These are phyloP conservation scores for Ommatoiulus sabulosus DNA, from an alignment of 2,888 invertebrate genomes.

Conservation along the genomic window DNA sequence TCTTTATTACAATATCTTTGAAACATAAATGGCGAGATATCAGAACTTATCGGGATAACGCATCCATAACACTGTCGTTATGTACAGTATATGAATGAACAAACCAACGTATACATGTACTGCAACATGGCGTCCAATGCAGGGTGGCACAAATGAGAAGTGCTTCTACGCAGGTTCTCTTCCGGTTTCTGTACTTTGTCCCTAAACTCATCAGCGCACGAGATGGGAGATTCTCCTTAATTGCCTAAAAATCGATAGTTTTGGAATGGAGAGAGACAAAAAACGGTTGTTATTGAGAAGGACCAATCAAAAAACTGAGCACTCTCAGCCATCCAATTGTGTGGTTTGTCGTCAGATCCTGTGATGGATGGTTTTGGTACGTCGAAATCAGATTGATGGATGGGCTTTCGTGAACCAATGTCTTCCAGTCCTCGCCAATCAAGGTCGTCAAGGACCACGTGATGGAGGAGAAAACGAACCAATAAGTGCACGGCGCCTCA, in stretches of 20 bases:
- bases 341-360: conserved; percentile 43
- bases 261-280: conserved; percentile 35
- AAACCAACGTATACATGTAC: no score
- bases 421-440: conserved; percentile 44
- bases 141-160: not conserved
- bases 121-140: not conserved
- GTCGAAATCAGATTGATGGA: conserved; percentile 47
- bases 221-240: not conserved
- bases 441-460: conserved; percentile 38
- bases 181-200: not conserved
- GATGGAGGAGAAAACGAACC: conserved; percentile 19
- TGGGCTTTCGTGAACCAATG: conserved; percentile 38
- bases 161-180: not conserved
- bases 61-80: no score
- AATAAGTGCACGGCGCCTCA: conserved; percentile 1
- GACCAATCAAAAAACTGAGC: conserved; percentile 46
- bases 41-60: no score
- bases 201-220: not conserved
- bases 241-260: conserved; percentile 38
- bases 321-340: conserved; percentile 47
- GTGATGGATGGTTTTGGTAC: conserved; percentile 45
- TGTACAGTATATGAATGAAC: no score
- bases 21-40: no score
- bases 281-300: conserved; percentile 41
- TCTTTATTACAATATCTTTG: no score